Evolutionary conservation across 2,113 vertebrate species (phyloP).

Genomic region (Sapayoa aenigma): DNA sequence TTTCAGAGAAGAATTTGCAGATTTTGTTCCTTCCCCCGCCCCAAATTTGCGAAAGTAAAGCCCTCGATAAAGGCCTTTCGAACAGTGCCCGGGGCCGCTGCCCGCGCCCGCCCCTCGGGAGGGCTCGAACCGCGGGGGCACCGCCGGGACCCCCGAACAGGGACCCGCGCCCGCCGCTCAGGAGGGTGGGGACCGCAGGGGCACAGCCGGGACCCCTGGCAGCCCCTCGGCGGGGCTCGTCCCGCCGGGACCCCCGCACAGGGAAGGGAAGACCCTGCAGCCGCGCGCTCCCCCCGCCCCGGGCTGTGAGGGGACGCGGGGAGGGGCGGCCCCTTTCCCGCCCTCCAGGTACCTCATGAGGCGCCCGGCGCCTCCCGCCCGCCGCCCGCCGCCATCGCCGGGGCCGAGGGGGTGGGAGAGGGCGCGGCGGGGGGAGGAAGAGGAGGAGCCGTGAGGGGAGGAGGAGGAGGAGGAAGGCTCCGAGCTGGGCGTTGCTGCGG

Average conservation of each 20-base stretch:
- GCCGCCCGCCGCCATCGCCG: not conserved
- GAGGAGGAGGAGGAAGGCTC: not conserved
- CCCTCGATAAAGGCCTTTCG: not conserved
- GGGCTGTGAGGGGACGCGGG: not conserved
- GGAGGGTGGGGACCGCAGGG: not conserved
- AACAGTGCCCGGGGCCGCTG: rapidly evolving
- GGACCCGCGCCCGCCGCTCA: too few relatives aligned
- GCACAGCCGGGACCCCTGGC: not conserved
- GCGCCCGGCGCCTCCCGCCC: constrained; percentile 78
- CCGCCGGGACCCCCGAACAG: not conserved
- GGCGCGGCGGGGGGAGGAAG: constrained; percentile 21
- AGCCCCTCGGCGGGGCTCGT: not conserved
- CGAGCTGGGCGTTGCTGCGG: not conserved
- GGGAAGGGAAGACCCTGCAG: not conserved
- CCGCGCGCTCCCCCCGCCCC: not conserved
- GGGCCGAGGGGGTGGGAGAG: not conserved
- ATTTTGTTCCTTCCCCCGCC: rapidly evolving
- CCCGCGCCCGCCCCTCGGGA: not conserved
- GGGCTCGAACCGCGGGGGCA: not conserved
- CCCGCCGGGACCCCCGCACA: not conserved
- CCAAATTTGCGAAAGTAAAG: rapidly evolving
- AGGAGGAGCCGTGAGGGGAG: constrained; percentile 18
- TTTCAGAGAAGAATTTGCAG: not conserved
- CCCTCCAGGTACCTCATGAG: constrained; percentile 75
- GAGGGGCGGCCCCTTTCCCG: not conserved